Evolutionary conservation across 2,797 vertebrate species (phyloP).

Genomic region (Alauda arvensis): DNA sequence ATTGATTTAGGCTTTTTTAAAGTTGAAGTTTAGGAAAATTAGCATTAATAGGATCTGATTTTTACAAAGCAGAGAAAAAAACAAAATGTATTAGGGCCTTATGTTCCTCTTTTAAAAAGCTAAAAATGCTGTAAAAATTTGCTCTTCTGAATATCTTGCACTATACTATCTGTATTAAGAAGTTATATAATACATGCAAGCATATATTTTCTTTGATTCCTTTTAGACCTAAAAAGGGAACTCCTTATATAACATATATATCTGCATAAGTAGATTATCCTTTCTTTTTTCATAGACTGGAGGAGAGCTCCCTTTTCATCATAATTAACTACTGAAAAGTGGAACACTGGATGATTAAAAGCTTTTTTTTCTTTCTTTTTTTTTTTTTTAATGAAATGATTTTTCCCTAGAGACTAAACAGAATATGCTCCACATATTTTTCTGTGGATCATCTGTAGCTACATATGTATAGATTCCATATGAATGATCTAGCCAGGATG

Average conservation of each 20-base stretch:
- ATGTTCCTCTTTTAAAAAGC: background rate
- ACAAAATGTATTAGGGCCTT: fast-evolving
- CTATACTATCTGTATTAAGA: background rate
- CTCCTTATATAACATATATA: constrained; percentile 31
- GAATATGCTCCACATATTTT: background rate
- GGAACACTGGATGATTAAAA: constrained; percentile 32
- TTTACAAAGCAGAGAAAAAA: background rate
- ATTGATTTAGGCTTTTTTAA: fast-evolving
- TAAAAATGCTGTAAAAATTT: background rate
- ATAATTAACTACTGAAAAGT: constrained; percentile 37
- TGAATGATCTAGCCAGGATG: background rate
- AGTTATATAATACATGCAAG: background rate
- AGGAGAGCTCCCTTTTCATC: background rate
- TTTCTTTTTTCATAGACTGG: background rate
- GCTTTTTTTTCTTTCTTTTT: background rate
- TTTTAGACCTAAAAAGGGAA: background rate
- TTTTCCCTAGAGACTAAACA: background rate
- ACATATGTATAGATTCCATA: background rate
- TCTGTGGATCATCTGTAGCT: background rate
- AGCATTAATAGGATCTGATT: background rate
- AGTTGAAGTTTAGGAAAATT: background rate
- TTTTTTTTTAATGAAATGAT: background rate
- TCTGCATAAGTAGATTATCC: constrained; percentile 15
- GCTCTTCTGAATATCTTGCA: background rate
- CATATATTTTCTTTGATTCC: constrained; percentile 12